A percentile compares a stretch with the other conserved stretches of the same genome.
These are phyloP conservation scores for Phodopus roborovskii DNA, from an alignment of 2,113 vertebrate genomes.

Conservation along the genomic window DNA sequence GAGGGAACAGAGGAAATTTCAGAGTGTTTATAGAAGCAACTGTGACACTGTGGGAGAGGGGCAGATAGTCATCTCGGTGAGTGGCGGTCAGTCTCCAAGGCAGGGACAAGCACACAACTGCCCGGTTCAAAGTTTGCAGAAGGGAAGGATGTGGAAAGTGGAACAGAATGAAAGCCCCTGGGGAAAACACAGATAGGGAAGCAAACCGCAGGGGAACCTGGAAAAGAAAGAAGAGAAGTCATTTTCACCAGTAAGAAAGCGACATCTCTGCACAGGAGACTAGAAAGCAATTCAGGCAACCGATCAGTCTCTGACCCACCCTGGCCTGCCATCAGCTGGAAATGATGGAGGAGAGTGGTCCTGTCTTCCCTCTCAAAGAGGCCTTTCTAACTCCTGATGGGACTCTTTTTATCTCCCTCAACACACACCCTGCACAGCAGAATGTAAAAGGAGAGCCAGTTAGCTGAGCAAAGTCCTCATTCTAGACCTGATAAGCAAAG, in stretches of 20 bases:
- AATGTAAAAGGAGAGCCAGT: neutral
- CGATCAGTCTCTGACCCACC: no score
- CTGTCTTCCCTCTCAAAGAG: neutral
- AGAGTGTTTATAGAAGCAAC: neutral
- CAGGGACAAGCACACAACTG: neutral
- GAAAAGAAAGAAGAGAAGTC: neutral
- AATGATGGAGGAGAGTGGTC: neutral
- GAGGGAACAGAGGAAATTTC: neutral
- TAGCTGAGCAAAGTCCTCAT: neutral
- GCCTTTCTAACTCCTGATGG: neutral
- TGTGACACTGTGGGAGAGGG: neutral
- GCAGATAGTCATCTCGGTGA: neutral
- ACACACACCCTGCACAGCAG: neutral
- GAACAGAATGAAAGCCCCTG: fast-evolving
- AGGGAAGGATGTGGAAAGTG: neutral
- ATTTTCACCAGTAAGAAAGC: neutral
- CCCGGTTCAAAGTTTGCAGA: neutral
- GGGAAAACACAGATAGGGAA: neutral
- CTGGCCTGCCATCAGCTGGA: fast-evolving
- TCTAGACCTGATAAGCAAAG: neutral
- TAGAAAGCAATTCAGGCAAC: neutral
- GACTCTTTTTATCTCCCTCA: neutral
- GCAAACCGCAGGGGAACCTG: neutral
- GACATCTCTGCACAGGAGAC: neutral
- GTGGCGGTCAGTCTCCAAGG: neutral